Conservation (phyloP, 2,113 vertebrate species). For the Pantherophis guttatus region DNA sequence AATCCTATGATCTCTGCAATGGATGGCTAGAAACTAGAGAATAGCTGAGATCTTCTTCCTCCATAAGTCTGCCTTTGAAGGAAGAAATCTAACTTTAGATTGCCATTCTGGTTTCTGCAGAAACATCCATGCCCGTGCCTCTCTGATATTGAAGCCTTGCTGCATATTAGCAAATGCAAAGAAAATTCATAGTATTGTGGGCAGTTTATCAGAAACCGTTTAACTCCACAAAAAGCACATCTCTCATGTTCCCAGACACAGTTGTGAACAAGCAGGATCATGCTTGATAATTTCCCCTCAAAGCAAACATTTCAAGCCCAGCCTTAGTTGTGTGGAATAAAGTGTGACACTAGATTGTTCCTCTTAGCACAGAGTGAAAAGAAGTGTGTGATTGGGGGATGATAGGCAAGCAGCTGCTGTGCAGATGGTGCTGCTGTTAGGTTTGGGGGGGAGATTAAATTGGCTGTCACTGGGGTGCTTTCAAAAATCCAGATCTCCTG, state of each 20-base stretch:
- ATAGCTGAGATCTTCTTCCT: not conserved
- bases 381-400: not conserved
- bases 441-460: not conserved
- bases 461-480: not conserved
- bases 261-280: not conserved
- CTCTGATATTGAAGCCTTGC: not conserved
- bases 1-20: not conserved
- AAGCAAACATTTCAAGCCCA: not conserved
- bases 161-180: not conserved
- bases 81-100: not conserved
- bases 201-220: not conserved
- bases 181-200: not conserved
- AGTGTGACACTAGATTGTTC: not conserved
- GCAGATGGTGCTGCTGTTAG: not conserved
- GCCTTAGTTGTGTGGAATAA: not conserved
- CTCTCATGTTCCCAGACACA: not conserved
- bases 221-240: not conserved
- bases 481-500: not conserved
- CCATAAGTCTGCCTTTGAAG: too few species aligned
- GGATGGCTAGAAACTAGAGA: not conserved
- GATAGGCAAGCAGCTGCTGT: not conserved
- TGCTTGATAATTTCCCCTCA: not conserved
- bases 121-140: not conserved
- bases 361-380: not conserved
- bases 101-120: not conserved